These are phyloP conservation scores for Epinephelus fuscoguttatus DNA, from an alignment of 2,113 vertebrate genomes.

Conservation along the genomic window DNA sequence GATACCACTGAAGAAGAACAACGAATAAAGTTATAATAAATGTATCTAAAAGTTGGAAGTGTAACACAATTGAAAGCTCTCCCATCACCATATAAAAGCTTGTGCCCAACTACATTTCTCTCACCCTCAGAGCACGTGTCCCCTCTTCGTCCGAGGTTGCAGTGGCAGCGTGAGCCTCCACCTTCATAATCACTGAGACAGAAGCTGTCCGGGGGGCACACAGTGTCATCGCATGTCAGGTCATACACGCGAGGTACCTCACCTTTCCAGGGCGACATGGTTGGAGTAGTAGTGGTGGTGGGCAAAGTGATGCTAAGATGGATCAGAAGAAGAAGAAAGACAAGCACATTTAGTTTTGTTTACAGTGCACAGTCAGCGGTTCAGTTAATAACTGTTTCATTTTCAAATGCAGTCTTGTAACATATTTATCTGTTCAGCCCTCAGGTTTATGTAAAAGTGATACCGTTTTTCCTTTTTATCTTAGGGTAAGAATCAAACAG, in stretches of 20 bases:
- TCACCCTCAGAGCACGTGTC: conserved; percentile 89
- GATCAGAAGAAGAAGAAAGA: background rate
- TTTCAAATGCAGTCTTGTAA: background rate
- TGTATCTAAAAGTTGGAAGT: background rate
- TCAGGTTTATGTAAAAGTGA: background rate
- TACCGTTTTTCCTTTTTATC: background rate
- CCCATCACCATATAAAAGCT: background rate
- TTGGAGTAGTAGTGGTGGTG: conserved; percentile 52
- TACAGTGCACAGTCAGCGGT: background rate
- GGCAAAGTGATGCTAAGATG: background rate
- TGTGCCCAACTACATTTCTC: background rate
- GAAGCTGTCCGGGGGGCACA: conserved; percentile 93
- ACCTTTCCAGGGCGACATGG: conserved; percentile 61
- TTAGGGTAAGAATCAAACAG: background rate
- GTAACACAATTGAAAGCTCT: background rate
- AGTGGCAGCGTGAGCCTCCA: conserved; percentile 93
- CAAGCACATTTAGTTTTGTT: background rate
- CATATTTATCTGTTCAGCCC: background rate
- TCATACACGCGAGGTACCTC: conserved; percentile 81
- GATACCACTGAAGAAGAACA: conserved; percentile 84
- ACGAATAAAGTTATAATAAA: conserved; percentile 1
- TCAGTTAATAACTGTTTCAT: background rate
- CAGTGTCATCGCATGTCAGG: conserved; percentile 88
- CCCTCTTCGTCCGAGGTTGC: conserved; percentile 91
- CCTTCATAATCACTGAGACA: conserved; percentile 90